Evolutionary conservation across 2,888 invertebrate species (phyloP).

Genomic region (Rotaria magnacalcarata): DNA sequence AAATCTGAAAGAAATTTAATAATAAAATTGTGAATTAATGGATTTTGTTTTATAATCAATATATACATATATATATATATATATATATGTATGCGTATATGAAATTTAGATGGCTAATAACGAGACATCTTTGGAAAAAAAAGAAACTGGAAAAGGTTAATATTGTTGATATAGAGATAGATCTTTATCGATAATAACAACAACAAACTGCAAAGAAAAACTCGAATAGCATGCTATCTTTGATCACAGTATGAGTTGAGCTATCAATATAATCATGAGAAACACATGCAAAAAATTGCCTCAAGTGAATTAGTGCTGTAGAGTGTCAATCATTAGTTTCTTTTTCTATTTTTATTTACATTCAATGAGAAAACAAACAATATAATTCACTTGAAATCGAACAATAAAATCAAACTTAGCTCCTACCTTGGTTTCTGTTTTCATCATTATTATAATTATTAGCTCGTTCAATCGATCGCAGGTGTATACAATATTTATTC

Average conservation of each 20-base stretch:
- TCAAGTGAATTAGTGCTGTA: not conserved
- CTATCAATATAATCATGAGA: not conserved
- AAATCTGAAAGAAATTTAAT: too few species aligned
- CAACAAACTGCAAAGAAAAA: not conserved
- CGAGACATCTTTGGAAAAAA: not conserved
- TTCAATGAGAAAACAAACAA: too few species aligned
- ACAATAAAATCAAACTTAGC: not conserved
- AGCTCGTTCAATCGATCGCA: not conserved
- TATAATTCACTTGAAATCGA: too few species aligned
- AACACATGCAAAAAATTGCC: constrained; percentile 20
- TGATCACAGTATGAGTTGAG: constrained; percentile 19
- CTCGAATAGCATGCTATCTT: not conserved
- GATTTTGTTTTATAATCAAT: not conserved
- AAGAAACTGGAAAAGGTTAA: not conserved
- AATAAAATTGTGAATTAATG: not conserved
- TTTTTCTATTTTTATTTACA: not conserved
- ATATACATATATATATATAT: too few species aligned
- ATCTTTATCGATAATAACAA: not conserved
- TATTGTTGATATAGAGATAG: not conserved
- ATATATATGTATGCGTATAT: not conserved
- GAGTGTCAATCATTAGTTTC: not conserved
- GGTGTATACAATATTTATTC: not conserved
- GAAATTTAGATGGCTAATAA: not conserved
- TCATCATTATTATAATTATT: not conserved
- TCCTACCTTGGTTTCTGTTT: too few species aligned